Evolutionary conservation across 2,113 vertebrate genomes (phyloP).

Genomic region (Microtus ochrogaster): DNA sequence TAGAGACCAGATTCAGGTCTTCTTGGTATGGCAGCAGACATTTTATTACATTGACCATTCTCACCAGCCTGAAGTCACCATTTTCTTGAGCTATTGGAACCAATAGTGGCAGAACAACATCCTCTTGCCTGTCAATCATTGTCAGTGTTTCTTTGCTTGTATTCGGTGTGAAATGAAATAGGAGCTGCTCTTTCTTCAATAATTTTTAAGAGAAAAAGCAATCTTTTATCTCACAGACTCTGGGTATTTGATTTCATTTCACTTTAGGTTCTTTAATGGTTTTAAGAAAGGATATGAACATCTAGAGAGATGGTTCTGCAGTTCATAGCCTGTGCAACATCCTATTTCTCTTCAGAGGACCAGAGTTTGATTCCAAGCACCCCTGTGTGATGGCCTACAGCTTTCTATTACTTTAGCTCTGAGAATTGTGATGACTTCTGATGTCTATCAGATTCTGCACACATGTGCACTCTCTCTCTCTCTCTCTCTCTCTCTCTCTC

Average conservation of each 20-base stretch:
- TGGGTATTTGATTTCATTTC: background rate
- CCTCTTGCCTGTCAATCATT: too few species aligned
- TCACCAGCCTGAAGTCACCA: background rate
- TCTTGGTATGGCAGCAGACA: background rate
- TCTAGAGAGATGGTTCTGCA: background rate
- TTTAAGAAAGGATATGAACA: background rate
- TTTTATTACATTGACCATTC: background rate
- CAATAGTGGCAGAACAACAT: too few species aligned
- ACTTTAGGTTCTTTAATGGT: background rate
- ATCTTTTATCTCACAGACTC: background rate
- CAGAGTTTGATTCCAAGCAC: background rate
- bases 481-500: too few species aligned
- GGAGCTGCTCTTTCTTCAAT: too few species aligned
- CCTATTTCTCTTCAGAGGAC: too few species aligned
- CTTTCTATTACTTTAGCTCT: background rate
- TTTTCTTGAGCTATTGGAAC: background rate
- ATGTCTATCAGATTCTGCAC: background rate
- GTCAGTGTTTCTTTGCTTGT: background rate
- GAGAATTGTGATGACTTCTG: background rate
- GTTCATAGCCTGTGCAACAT: too few species aligned
- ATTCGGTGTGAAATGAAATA: rapidly evolving
- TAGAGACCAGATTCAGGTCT: background rate
- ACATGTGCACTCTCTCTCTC: background rate
- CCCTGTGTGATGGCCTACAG: background rate
- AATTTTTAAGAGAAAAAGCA: background rate